These are phyloP conservation scores for Timema podura DNA, from an alignment of 2,888 invertebrate genomes.

Conservation along the genomic window DNA sequence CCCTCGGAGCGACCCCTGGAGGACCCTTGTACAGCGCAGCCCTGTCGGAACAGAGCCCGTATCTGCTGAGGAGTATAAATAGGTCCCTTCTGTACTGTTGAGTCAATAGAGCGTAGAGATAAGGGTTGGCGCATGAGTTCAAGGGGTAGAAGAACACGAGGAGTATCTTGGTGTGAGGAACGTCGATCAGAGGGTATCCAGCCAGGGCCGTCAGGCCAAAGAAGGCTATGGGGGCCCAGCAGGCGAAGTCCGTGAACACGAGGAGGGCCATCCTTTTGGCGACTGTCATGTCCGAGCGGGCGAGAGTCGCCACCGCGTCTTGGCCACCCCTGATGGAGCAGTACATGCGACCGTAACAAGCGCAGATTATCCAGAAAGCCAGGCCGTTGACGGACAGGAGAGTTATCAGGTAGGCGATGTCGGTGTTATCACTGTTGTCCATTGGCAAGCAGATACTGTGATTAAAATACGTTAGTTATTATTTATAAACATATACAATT, in stretches of 20 bases:
- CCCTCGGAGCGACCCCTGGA: background rate
- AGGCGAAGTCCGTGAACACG: constrained; percentile 61
- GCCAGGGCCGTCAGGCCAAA: constrained; percentile 61
- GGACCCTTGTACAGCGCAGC: constrained; percentile 27
- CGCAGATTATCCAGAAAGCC: constrained; percentile 60
- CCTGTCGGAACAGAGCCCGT: constrained; percentile 29
- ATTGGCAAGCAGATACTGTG: constrained; percentile 62
- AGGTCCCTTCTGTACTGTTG: constrained; percentile 60
- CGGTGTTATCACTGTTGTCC: constrained; percentile 51
- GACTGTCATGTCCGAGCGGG: constrained; percentile 49
- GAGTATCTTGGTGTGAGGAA: constrained; percentile 52
- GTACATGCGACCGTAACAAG: constrained; percentile 61
- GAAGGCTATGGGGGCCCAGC: constrained; percentile 63
- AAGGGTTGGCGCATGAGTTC: constrained; percentile 66
- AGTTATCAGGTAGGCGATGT: constrained; percentile 54
- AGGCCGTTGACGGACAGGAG: constrained; percentile 57
- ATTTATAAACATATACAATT: background rate
- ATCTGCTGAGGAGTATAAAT: constrained; percentile 50
- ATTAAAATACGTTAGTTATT: too few species aligned
- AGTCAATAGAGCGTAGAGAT: constrained; percentile 62
- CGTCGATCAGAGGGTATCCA: constrained; percentile 58
- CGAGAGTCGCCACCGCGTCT: constrained; percentile 40
- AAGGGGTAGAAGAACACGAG: constrained; percentile 65
- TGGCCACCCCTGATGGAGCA: constrained; percentile 48
- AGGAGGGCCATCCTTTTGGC: constrained; percentile 64